Conservation (phyloP, 1,140 invertebrate genomes). For the Bombus pyrosoma region DNA sequence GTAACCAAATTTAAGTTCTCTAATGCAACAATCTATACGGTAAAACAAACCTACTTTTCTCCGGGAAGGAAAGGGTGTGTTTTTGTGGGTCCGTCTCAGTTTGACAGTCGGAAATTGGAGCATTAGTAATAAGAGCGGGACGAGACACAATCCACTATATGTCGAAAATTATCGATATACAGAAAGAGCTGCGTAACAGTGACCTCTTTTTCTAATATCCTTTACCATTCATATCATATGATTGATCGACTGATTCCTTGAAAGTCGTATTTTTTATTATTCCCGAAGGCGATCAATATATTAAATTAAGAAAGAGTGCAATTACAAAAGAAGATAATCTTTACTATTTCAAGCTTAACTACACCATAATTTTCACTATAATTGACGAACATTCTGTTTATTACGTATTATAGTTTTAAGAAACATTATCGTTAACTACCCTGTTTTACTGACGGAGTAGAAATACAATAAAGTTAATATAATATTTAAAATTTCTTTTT, state of each 20-base stretch:
- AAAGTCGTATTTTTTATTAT: not conserved
- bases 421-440: too few species aligned
- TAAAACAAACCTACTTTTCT: slow-evolving; percentile 27
- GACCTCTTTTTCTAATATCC: slow-evolving; percentile 51
- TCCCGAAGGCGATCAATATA: slow-evolving; percentile 2
- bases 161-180: slow-evolving; percentile 67
- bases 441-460: not conserved
- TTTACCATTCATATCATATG: slow-evolving; percentile 26
- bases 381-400: not conserved
- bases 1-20: too few species aligned
- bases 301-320: not conserved
- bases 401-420: not conserved
- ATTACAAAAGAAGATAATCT: not conserved
- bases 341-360: not conserved
- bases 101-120: slow-evolving; percentile 79
- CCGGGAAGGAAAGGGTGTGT: slow-evolving; percentile 54
- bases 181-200: slow-evolving; percentile 50
- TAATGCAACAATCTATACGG: not conserved
- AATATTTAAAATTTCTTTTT: not conserved
- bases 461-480: too few species aligned
- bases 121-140: slow-evolving; percentile 70
- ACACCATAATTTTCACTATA: not conserved
- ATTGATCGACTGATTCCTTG: slow-evolving; percentile 32
- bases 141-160: slow-evolving; percentile 55
- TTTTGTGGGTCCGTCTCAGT: slow-evolving; percentile 61